Conservation (phyloP, 2,113 vertebrate species). For the Monopterus albus region DNA sequence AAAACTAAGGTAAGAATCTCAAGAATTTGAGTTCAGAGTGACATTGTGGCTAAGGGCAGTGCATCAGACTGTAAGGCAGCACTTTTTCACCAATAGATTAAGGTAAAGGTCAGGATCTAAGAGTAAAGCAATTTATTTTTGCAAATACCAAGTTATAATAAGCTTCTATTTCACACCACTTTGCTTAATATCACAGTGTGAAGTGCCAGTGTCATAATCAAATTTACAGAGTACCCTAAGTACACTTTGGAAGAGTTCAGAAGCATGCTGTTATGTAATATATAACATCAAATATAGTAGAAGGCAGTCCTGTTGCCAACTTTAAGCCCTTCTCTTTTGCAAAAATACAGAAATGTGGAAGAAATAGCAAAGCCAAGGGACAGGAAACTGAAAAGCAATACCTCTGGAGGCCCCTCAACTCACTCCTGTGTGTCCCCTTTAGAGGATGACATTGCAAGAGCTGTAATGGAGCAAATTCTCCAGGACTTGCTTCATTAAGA, state of each 20-base stretch:
- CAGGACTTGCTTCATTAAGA: slow-evolving; percentile 64
- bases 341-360: slow-evolving; percentile 23
- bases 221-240: slow-evolving; percentile 36
- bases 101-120: slow-evolving; percentile 58
- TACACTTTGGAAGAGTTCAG: slow-evolving; percentile 14
- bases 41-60: slow-evolving; percentile 17
- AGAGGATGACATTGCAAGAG: slow-evolving; percentile 49
- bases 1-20: too few species aligned
- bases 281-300: neutral
- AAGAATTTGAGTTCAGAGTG: slow-evolving; percentile 19
- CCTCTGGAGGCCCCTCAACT: slow-evolving; percentile 18
- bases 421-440: slow-evolving; percentile 52
- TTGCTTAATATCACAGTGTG: slow-evolving; percentile 20
- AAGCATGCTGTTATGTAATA: slow-evolving; percentile 18
- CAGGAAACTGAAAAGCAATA: neutral
- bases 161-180: slow-evolving; percentile 10
- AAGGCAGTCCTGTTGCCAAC: neutral
- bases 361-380: slow-evolving; percentile 29
- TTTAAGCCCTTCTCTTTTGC: slow-evolving; percentile 3
- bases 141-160: slow-evolving; percentile 58
- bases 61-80: slow-evolving; percentile 32
- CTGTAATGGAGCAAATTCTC: slow-evolving; percentile 44
- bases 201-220: slow-evolving; percentile 20
- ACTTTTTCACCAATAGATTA: slow-evolving; percentile 45
- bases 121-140: slow-evolving; percentile 52